Evolutionary conservation across 1,140 invertebrate genomes (phyloP).

Genomic region (Copidosoma floridanum): DNA sequence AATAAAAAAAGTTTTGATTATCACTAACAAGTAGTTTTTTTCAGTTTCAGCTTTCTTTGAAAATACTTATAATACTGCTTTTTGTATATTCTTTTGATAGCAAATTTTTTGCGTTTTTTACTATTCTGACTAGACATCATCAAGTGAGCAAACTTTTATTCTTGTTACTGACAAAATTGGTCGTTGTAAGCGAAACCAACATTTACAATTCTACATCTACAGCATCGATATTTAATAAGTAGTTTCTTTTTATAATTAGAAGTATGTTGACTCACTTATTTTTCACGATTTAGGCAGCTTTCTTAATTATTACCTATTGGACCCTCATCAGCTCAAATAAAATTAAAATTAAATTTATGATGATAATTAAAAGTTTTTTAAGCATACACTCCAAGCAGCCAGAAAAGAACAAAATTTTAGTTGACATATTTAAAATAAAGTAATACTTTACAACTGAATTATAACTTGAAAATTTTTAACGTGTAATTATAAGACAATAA

Average conservation of each 20-base stretch:
- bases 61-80: conserved; percentile 18
- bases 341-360: neutral
- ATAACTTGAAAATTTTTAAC: too few relatives aligned
- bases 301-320: conserved; percentile 8
- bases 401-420: neutral
- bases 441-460: neutral
- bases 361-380: neutral
- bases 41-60: too few relatives aligned
- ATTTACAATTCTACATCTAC: neutral
- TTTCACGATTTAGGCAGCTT: neutral
- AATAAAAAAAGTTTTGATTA: too few relatives aligned
- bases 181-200: neutral
- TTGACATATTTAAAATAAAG: neutral
- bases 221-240: neutral
- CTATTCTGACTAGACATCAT: conserved; percentile 14
- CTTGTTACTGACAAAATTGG: neutral
- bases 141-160: conserved; percentile 5
- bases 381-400: neutral
- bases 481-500: neutral
- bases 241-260: neutral
- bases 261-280: neutral
- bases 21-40: too few relatives aligned
- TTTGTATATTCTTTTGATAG: conserved; percentile 6
- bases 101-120: neutral
- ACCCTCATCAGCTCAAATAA: conserved; percentile 2